Conservation (phyloP, 2,888 invertebrate genomes). For the Chalcosyrphus nemorum region DNA sequence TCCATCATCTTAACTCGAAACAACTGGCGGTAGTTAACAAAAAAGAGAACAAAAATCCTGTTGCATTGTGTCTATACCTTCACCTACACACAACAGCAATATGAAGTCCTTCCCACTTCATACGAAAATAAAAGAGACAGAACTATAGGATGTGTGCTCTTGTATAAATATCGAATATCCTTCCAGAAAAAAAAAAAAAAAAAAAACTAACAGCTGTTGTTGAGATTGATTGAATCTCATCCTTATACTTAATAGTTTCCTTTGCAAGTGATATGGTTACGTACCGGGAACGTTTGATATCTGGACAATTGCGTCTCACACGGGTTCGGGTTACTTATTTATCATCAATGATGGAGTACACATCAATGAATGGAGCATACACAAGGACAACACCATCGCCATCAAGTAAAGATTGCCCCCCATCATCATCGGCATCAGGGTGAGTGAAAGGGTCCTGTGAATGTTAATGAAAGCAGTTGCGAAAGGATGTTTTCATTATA, state of each 20-base stretch:
- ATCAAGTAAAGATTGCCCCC: slow-evolving; percentile 4
- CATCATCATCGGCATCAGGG: slow-evolving; percentile 4
- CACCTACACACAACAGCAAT: slow-evolving; percentile 34
- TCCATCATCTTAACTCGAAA: neutral
- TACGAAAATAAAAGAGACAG: neutral
- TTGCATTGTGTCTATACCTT: slow-evolving; percentile 3
- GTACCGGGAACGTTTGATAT: slow-evolving; percentile 74
- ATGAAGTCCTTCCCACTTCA: neutral
- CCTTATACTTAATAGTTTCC: too few relatives aligned
- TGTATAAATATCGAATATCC: slow-evolving; percentile 49
- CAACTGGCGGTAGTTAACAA: neutral
- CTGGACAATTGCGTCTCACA: slow-evolving; percentile 74
- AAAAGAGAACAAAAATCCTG: slow-evolving; percentile 7
- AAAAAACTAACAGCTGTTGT: slow-evolving; percentile 50
- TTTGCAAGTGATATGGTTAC: slow-evolving; percentile 75
- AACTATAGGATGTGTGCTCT: neutral
- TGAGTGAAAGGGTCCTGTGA: neutral
- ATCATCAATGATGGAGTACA: slow-evolving; percentile 55
- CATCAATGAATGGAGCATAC: slow-evolving; percentile 51
- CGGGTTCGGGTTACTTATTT: slow-evolving; percentile 70
- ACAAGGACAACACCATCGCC: slow-evolving; percentile 18
- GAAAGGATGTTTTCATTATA: slow-evolving; percentile 15
- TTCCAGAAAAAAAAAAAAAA: slow-evolving; percentile 13
- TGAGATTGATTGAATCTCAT: slow-evolving; percentile 26
- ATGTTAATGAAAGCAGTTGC: slow-evolving; percentile 36